phyloP scores from a whole-genome alignment of 2,797 vertebrate genomes.

The Staurois parvus region DNA sequence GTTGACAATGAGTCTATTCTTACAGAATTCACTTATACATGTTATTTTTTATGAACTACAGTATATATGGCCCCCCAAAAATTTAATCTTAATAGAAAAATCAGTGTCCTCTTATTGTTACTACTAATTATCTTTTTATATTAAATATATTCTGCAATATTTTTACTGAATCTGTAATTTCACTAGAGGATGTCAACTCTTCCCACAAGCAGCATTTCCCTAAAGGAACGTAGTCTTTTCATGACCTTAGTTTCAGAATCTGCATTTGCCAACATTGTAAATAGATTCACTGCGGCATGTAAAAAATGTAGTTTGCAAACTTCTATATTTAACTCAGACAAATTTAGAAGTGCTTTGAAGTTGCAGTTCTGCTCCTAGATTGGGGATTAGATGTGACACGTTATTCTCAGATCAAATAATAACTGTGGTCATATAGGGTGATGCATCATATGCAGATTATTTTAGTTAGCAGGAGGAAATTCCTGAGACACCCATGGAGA shows the following conservation, averaged over 20 bases:
- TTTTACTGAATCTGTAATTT: neutral
- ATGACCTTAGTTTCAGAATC: constrained; percentile 44
- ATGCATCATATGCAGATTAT: constrained; percentile 54
- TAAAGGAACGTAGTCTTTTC: constrained; percentile 21
- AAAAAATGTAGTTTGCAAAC: constrained; percentile 56
- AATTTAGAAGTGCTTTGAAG: constrained; percentile 56
- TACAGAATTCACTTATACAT: too few relatives aligned
- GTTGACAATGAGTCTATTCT: too few relatives aligned
- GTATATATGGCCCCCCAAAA: too few relatives aligned
- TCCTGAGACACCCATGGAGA: constrained; percentile 14
- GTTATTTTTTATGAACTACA: too few relatives aligned
- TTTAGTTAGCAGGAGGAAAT: constrained; percentile 39
- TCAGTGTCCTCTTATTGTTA: too few relatives aligned
- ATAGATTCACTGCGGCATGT: constrained; percentile 56
- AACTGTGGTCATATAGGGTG: constrained; percentile 52
- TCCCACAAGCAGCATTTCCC: constrained; percentile 3
- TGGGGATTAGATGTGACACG: constrained; percentile 51
- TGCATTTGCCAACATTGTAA: constrained; percentile 46
- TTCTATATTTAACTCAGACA: constrained; percentile 55
- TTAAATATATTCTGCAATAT: neutral
- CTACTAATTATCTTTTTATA: neutral
- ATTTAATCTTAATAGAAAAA: too few relatives aligned
- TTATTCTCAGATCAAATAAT: constrained; percentile 48
- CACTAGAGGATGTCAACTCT: neutral
- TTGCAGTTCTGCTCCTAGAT: constrained; percentile 51